phyloP scores from a whole-genome alignment of 2,888 invertebrate genomes.

The Agonopterix heracliana region DNA sequence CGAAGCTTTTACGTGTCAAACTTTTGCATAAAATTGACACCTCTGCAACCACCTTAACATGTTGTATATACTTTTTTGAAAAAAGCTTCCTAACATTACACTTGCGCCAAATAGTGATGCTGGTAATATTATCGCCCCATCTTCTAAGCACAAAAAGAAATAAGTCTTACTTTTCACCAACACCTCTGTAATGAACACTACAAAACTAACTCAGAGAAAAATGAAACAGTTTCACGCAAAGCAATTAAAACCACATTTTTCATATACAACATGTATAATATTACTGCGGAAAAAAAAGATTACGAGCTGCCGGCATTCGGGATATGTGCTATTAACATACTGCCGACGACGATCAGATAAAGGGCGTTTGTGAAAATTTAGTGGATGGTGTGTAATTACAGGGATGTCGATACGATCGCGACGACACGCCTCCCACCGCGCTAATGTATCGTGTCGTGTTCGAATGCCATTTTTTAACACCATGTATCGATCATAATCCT shows the following conservation, averaged over 20 bases:
- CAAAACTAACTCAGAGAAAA: constrained; percentile 10
- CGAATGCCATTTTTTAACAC: constrained; percentile 25
- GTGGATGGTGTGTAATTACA: constrained; percentile 63
- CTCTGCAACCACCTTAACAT: too few relatives aligned
- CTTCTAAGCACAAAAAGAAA: too few relatives aligned
- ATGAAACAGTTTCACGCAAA: constrained; percentile 32
- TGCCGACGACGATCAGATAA: constrained; percentile 57
- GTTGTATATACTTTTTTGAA: too few relatives aligned
- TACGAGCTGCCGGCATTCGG: constrained; percentile 48
- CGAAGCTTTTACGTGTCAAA: too few relatives aligned
- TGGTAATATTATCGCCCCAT: too few relatives aligned
- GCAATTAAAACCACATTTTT: constrained; percentile 26
- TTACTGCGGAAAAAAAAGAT: constrained; percentile 29
- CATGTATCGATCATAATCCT: constrained; percentile 22
- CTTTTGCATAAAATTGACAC: too few relatives aligned
- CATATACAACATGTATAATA: constrained; percentile 18
- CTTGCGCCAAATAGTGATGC: too few relatives aligned
- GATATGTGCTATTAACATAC: constrained; percentile 66
- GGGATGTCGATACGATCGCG: constrained; percentile 47
- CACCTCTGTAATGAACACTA: too few relatives aligned
- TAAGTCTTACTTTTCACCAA: too few relatives aligned
- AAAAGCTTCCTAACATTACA: too few relatives aligned
- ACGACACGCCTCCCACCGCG: constrained; percentile 45
- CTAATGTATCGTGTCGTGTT: constrained; percentile 35
- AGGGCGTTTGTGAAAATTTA: constrained; percentile 63